phyloP scores from a whole-genome alignment of 2,888 invertebrate genomes.

The Therioaphis trifolii region DNA sequence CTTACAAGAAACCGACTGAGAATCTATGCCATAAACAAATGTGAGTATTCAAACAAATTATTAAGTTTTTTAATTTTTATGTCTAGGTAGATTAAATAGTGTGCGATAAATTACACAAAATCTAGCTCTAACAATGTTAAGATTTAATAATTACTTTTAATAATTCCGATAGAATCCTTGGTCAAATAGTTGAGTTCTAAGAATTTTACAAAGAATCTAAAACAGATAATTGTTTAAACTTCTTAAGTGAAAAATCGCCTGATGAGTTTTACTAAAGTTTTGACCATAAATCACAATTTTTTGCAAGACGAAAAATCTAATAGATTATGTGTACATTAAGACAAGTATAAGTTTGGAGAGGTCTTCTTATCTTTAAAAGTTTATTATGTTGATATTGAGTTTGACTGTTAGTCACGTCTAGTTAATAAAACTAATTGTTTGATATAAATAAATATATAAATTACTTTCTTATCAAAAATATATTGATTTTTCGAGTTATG shows the following conservation, averaged over 20 bases:
- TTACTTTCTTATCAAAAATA: neutral
- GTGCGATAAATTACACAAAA: too few species aligned
- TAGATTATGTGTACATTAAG: conserved; percentile 8
- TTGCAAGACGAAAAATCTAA: neutral
- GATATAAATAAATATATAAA: neutral
- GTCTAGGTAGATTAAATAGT: too few species aligned
- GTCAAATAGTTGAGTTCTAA: neutral
- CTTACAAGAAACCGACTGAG: conserved; percentile 11
- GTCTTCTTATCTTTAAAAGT: conserved; percentile 12
- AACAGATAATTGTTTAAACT: neutral
- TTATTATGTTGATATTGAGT: neutral
- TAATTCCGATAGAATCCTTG: neutral
- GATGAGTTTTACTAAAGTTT: conserved; percentile 10
- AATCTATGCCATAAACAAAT: conserved; percentile 57
- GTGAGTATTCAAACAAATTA: conserved; percentile 6
- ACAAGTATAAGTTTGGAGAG: conserved; percentile 10
- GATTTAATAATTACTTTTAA: too few species aligned
- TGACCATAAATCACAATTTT: conserved; percentile 31
- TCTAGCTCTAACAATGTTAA: too few species aligned
- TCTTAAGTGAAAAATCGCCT: neutral
- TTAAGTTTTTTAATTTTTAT: too few species aligned
- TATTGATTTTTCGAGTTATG: neutral
- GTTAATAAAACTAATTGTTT: neutral
- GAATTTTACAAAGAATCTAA: neutral
- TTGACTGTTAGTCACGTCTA: neutral